A percentile compares a stretch with the other conserved stretches of the same genome.
phyloP scores from a whole-genome alignment of 1,140 invertebrate species.

The Vollenhovia emeryi region DNA sequence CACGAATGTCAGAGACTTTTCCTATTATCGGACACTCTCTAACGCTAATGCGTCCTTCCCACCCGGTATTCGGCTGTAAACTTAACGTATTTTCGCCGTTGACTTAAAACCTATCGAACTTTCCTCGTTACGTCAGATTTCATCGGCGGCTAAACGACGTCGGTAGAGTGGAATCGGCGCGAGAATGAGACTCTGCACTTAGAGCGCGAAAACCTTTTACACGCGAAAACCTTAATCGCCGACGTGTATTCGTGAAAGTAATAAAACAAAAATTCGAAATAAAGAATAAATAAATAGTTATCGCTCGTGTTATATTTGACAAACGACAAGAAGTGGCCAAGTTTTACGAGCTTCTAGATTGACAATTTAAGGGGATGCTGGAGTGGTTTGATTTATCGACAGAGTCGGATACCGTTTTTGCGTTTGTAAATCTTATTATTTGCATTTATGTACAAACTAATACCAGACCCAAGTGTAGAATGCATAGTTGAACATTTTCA shows the following conservation, averaged over 20 bases:
- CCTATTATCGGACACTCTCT: slow-evolving; percentile 72
- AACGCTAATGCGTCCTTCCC: slow-evolving; percentile 63
- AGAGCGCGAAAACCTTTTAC: background rate
- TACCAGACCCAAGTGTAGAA: too few species aligned
- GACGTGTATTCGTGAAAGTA: background rate
- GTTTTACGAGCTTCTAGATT: too few species aligned
- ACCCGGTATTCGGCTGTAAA: slow-evolving; percentile 23
- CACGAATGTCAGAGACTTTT: slow-evolving; percentile 70
- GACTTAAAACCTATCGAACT: slow-evolving; percentile 51
- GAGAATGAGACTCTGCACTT: slow-evolving; percentile 2
- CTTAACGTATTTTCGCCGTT: slow-evolving; percentile 56
- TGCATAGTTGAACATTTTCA: too few species aligned
- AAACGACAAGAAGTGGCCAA: too few species aligned
- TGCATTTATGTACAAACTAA: too few species aligned
- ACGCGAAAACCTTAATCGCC: background rate
- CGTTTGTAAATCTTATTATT: too few species aligned
- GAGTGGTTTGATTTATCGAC: too few species aligned
- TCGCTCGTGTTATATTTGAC: too few species aligned
- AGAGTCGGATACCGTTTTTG: too few species aligned
- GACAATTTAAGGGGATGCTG: too few species aligned
- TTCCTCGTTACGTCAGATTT: slow-evolving; percentile 40
- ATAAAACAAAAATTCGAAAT: background rate
- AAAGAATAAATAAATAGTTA: too few species aligned
- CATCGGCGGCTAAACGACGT: slow-evolving; percentile 23
- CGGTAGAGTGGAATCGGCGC: background rate